Conservation (phyloP, 2,888 invertebrate species). For the Ophion ellenae region DNA sequence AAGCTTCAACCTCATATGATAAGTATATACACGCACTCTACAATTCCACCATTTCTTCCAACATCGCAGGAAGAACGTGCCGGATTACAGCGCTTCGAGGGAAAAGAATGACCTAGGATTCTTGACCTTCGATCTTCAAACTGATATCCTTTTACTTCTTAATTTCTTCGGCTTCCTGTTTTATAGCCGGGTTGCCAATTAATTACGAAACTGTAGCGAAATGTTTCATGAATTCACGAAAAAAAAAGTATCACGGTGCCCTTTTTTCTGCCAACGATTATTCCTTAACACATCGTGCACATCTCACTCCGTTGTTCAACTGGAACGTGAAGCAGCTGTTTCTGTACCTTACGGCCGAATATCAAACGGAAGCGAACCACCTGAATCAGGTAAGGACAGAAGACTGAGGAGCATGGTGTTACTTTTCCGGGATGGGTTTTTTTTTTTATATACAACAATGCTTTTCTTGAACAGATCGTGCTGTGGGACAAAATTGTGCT, state of each 20-base stretch:
- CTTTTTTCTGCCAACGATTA: slow-evolving; percentile 17
- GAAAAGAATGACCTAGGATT: slow-evolving; percentile 98
- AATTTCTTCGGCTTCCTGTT: background rate
- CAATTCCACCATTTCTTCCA: background rate
- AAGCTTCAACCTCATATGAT: too few species aligned
- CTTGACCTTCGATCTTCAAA: slow-evolving; percentile 96
- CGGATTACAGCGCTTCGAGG: slow-evolving; percentile 96
- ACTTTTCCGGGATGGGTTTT: background rate
- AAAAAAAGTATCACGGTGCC: background rate
- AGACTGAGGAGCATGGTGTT: background rate
- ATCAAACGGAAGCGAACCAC: slow-evolving; percentile 93
- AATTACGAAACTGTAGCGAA: too few species aligned
- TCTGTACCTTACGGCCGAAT: slow-evolving; percentile 98
- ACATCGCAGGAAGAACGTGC: slow-evolving; percentile 94
- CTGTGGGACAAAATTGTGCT: slow-evolving; percentile 99
- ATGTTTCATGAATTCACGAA: too few species aligned
- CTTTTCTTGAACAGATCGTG: slow-evolving; percentile 88
- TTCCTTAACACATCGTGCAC: slow-evolving; percentile 79
- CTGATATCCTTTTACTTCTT: slow-evolving; percentile 87
- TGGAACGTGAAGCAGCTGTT: slow-evolving; percentile 99
- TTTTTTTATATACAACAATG: background rate
- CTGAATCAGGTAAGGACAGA: slow-evolving; percentile 88
- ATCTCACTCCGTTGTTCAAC: slow-evolving; percentile 95
- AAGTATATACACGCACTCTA: too few species aligned
- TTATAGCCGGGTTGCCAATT: background rate